phyloP scores from a whole-genome alignment of 2,888 invertebrate genomes.

The Myathropa florea region DNA sequence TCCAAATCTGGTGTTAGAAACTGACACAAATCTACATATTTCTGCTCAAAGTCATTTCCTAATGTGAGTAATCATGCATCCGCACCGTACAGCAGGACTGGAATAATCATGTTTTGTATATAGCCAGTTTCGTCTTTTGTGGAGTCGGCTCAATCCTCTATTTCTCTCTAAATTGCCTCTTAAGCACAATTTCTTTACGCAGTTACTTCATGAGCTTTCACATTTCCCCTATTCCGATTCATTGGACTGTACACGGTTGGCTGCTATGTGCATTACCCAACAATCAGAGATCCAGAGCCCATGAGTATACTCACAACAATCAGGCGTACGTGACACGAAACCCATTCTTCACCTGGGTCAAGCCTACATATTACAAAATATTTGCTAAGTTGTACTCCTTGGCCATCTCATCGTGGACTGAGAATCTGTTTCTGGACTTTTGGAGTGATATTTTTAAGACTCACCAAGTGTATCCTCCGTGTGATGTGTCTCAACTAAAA shows the following conservation, averaged over 20 bases:
- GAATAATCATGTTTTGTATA: too few relatives aligned
- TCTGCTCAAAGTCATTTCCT: too few relatives aligned
- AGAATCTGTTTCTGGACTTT: constrained; percentile 92
- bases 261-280: constrained; percentile 98
- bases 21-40: too few relatives aligned
- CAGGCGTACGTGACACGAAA: constrained; percentile 90
- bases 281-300: constrained; percentile 90
- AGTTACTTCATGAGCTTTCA: too few relatives aligned
- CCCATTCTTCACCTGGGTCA: constrained; percentile 89
- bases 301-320: constrained; percentile 91
- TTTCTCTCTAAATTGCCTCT: too few relatives aligned
- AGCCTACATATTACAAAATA: constrained; percentile 93
- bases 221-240: constrained; percentile 94
- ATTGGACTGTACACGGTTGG: constrained; percentile 91
- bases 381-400: constrained; percentile 93
- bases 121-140: too few relatives aligned
- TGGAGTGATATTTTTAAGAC: constrained; percentile 87
- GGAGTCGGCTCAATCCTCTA: too few relatives aligned
- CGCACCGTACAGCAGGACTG: too few relatives aligned
- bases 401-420: constrained; percentile 97
- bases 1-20: too few relatives aligned
- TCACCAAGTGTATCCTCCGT: constrained; percentile 95
- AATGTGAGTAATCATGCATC: too few relatives aligned
- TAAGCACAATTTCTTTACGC: too few relatives aligned
- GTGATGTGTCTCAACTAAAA: constrained; percentile 89